phyloP scores from a whole-genome alignment of 2,888 invertebrate species.

The Copidosoma aretas region DNA sequence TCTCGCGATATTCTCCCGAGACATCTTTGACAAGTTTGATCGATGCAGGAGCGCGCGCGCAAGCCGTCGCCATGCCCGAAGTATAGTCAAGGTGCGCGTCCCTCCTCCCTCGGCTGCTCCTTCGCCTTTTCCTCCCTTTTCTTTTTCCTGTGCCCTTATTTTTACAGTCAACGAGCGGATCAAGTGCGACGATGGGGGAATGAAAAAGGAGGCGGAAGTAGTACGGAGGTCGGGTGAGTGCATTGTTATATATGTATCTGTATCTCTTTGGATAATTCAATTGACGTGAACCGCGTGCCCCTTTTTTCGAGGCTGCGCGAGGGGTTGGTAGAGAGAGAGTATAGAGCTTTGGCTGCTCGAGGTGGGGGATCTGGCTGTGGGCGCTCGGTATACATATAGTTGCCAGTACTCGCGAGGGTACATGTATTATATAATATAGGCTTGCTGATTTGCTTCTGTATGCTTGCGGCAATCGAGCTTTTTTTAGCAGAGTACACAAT shows the following conservation, averaged over 20 bases:
- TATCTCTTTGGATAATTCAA: neutral
- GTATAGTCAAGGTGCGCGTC: neutral
- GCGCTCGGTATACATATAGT: too few species aligned
- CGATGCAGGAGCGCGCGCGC: neutral
- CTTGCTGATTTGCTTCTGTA: too few species aligned
- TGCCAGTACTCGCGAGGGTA: too few species aligned
- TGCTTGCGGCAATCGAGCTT: too few species aligned
- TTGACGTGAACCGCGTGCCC: neutral
- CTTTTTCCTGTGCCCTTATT: neutral
- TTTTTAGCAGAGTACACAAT: too few species aligned
- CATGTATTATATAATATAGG: too few species aligned
- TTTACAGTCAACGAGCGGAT: neutral
- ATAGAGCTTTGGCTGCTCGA: neutral
- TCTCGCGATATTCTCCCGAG: neutral
- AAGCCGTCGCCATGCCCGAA: neutral
- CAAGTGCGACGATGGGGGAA: neutral
- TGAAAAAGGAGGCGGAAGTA: neutral
- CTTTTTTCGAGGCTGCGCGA: neutral
- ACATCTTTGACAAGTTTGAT: slow-evolving; percentile 18
- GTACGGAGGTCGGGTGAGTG: neutral
- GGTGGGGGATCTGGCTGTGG: neutral
- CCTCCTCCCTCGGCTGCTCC: neutral
- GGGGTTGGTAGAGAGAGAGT: neutral
- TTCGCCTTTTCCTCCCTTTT: neutral
- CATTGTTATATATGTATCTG: neutral